Percentiles rank a stretch among this genome's conserved stretches.
phyloP scores from a whole-genome alignment of 2,888 invertebrate genomes.

The Drosophila algonquin region DNA sequence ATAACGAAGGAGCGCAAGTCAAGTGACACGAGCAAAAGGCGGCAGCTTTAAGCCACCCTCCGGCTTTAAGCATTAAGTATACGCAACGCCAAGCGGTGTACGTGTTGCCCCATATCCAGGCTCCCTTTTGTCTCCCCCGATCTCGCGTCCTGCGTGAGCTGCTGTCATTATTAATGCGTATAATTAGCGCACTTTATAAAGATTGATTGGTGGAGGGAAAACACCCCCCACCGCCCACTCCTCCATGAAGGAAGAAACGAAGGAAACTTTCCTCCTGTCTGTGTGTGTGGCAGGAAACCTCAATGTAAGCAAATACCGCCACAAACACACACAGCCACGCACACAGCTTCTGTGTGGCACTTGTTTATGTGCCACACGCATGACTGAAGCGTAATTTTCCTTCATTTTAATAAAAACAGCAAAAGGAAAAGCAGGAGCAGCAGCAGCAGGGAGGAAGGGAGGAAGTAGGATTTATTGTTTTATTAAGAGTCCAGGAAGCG shows the following conservation, averaged over 20 bases:
- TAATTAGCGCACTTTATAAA: conserved; percentile 75
- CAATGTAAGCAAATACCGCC: conserved; percentile 56
- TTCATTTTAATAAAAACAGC: conserved; percentile 29
- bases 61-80: conserved; percentile 30
- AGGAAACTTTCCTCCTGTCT: neutral
- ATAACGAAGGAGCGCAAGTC: conserved; percentile 42
- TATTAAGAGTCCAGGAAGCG: conserved; percentile 52
- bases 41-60: neutral
- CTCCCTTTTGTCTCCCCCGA: conserved; percentile 9
- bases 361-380: conserved; percentile 74
- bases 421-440: neutral
- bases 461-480: conserved; percentile 64
- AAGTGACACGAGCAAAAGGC: conserved; percentile 7
- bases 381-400: conserved; percentile 66
- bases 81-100: conserved; percentile 19
- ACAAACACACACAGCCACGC: conserved; percentile 14
- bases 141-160: conserved; percentile 35
- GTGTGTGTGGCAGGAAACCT: conserved; percentile 48
- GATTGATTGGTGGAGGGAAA: conserved; percentile 63
- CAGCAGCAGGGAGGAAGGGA: conserved; percentile 2
- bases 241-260: conserved; percentile 14
- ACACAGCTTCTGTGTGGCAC: conserved; percentile 42
- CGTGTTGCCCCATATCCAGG: conserved; percentile 37
- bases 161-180: conserved; percentile 74
- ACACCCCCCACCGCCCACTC: conserved; percentile 34